Base-by-base conservation (phyloP, 1,140 invertebrate genomes). In the Cydia amplana region DNA sequence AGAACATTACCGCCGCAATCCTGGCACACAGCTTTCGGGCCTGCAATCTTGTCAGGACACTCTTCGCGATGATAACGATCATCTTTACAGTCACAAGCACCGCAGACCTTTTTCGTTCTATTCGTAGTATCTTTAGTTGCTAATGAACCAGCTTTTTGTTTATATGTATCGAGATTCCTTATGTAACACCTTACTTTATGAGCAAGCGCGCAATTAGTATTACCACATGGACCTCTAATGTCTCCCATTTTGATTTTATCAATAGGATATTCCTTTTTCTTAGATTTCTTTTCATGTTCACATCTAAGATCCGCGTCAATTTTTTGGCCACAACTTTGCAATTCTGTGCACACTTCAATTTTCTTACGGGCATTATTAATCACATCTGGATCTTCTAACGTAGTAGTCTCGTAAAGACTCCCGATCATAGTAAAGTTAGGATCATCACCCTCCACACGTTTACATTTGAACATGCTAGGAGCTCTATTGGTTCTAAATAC, bases 231-330 rank as follows among this genome's bases (percentile, higher is more conserved):
- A 14, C 91, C 90, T 23, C 75, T 83, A 25, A 93, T 93, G 77
- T 93, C 90, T 63, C 90, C 90, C 89, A 93, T 93, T 75, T 85
- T 83, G 18, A 93, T 91, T 75, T 91, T 93, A 75, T 89, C 80
- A 55, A 91, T 89, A 25, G 87, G 80, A 88, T 91, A 88, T 70
- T 67, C 79, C 75, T 86, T 87, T 75, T 85, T 83, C 46, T 72
- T 77, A 32, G 75, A 23, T 32, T 77, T 72, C 25, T 72, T 49
- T 72, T 79, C 77, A 51, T 74, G 84, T 36, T 83, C 78, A 79
- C 87, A 89, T 40, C 72, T 78, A 46, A 74, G 76, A 25, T 86
- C 78, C 0, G 43, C 75, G 51, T 80, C 73, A 65, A 74, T 80
- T 51, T 75, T 78, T 60, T 84, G 73, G 12, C 83, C 85, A 80